phyloP scores from a whole-genome alignment of 2,888 invertebrate species.

The Hypomecis atomaria region DNA sequence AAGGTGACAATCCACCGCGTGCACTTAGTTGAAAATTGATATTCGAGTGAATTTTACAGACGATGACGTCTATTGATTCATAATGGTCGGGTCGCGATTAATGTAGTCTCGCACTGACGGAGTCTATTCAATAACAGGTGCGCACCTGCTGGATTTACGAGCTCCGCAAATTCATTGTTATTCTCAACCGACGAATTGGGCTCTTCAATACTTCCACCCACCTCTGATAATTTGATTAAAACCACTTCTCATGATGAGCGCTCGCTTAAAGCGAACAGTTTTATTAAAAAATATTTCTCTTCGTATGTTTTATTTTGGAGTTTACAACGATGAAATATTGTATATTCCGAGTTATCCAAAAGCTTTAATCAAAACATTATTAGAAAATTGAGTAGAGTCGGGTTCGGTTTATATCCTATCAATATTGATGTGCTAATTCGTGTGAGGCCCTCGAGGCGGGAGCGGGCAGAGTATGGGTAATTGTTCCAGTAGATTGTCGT shows the following conservation, averaged over 20 bases:
- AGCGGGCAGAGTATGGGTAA: constrained; percentile 63
- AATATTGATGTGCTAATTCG: constrained; percentile 39
- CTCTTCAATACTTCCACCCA: constrained; percentile 58
- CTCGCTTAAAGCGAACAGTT: constrained; percentile 16
- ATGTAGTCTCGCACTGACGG: constrained; percentile 65
- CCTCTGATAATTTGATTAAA: constrained; percentile 53
- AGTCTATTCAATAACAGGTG: constrained; percentile 74
- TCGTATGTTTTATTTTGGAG: not conserved
- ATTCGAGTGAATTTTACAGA: constrained; percentile 41
- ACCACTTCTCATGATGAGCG: constrained; percentile 40
- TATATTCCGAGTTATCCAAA: not conserved
- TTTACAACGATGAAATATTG: not conserved
- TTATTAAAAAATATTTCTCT: constrained; percentile 16
- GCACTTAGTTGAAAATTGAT: constrained; percentile 15
- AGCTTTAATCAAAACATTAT: constrained; percentile 9
- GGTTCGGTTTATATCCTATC: constrained; percentile 9
- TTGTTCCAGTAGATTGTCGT: constrained; percentile 76
- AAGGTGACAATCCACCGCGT: not conserved
- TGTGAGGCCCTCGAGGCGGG: constrained; percentile 24
- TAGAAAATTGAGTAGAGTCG: constrained; percentile 6
- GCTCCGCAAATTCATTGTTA: constrained; percentile 75
- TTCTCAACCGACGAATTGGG: constrained; percentile 68
- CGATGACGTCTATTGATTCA: constrained; percentile 55
- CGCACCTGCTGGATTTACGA: constrained; percentile 77
- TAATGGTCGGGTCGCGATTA: constrained; percentile 63